Evolutionary conservation across 2,113 vertebrate genomes (phyloP).

Genomic region (Marmota monax): DNA sequence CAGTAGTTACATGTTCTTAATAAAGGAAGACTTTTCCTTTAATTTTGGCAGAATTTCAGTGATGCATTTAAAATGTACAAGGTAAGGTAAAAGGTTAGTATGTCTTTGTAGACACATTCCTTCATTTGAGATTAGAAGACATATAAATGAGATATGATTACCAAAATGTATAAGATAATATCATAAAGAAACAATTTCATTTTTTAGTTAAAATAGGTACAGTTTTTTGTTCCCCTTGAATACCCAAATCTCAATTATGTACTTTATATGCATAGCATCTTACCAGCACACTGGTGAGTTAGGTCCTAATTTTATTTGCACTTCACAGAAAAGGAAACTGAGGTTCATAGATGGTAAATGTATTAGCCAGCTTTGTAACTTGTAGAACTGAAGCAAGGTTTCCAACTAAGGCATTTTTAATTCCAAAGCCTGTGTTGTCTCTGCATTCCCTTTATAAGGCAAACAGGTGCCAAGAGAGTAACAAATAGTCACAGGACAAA

Average conservation of each 20-base stretch:
- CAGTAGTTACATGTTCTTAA: constrained; percentile 82
- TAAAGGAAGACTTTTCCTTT: constrained; percentile 43
- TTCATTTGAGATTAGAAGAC: constrained; percentile 52
- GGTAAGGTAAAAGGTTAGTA: constrained; percentile 40
- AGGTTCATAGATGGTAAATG: background rate
- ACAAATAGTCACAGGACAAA: background rate
- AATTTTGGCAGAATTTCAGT: constrained; percentile 68
- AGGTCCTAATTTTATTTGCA: constrained; percentile 30
- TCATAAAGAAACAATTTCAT: constrained; percentile 6
- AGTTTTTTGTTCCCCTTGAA: background rate
- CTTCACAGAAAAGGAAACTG: background rate
- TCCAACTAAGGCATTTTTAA: background rate
- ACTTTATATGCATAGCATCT: background rate
- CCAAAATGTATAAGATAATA: background rate
- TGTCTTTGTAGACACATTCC: background rate
- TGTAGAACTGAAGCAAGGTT: background rate
- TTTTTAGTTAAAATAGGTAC: background rate
- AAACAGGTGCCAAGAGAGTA: background rate
- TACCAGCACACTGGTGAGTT: background rate
- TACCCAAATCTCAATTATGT: background rate
- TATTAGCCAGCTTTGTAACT: background rate
- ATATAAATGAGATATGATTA: background rate
- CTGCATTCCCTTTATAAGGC: background rate
- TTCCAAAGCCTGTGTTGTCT: background rate
- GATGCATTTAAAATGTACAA: constrained; percentile 61